Evolutionary conservation across 2,113 vertebrate species (phyloP).

Genomic region (Percina caprodes): DNA sequence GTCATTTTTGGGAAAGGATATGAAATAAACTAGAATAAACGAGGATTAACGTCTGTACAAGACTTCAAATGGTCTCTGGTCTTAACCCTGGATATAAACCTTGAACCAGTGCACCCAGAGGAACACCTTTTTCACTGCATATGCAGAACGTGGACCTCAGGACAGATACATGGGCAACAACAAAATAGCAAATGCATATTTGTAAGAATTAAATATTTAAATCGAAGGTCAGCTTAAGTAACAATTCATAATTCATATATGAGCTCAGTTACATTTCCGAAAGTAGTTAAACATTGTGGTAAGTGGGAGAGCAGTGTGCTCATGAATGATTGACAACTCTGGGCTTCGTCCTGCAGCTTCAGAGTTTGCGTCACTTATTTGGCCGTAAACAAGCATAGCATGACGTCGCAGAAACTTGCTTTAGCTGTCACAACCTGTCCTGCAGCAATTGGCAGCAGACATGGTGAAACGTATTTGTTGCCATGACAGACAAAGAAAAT

Average conservation of each 20-base stretch:
- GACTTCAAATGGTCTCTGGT: not conserved
- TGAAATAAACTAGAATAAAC: not conserved
- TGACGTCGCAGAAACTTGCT: slow-evolving; percentile 26
- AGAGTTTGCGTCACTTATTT: slow-evolving; percentile 25
- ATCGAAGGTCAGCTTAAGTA: slow-evolving; percentile 24
- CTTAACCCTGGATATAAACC: not conserved
- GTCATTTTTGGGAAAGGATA: not conserved
- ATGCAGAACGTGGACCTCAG: not conserved
- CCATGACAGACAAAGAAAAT: not conserved
- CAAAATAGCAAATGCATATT: slow-evolving; percentile 8
- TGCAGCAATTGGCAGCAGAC: not conserved
- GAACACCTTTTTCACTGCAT: slow-evolving; percentile 1
- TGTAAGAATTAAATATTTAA: slow-evolving; percentile 6
- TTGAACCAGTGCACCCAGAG: slow-evolving; percentile 7
- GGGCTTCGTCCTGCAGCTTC: slow-evolving; percentile 33
- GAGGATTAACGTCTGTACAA: not conserved
- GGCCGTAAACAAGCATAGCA: slow-evolving; percentile 33
- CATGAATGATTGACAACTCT: slow-evolving; percentile 63
- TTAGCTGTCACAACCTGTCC: not conserved
- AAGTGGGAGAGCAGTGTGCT: slow-evolving; percentile 29
- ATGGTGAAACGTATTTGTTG: not conserved
- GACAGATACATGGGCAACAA: not conserved
- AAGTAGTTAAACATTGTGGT: slow-evolving; percentile 37
- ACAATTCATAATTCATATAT: slow-evolving; percentile 50
- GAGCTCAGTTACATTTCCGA: slow-evolving; percentile 51